A percentile compares a stretch with the other conserved stretches of the same genome.
Evolutionary conservation across 2,797 vertebrate species (phyloP).

Genomic region (Helicolenus hilgendorfi): DNA sequence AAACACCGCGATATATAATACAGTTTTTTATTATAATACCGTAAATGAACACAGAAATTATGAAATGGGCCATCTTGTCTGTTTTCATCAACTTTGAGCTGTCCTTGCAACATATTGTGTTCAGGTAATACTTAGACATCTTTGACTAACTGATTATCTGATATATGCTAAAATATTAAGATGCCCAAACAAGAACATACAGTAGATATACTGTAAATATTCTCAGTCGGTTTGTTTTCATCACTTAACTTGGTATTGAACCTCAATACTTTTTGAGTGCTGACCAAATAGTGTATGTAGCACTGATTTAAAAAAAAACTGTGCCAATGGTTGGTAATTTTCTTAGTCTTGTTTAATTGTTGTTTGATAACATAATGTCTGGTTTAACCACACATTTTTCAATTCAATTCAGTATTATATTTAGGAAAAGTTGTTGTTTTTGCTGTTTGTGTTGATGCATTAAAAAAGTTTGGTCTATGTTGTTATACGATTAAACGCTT

Average conservation of each 20-base stretch:
- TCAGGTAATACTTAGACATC: background rate
- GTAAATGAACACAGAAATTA: background rate
- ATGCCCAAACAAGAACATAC: background rate
- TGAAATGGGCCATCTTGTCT: background rate
- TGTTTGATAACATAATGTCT: background rate
- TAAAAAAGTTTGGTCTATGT: background rate
- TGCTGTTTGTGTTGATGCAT: background rate
- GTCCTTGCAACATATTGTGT: background rate
- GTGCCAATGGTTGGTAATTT: background rate
- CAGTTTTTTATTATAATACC: background rate
- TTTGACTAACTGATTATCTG: background rate
- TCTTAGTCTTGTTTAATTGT: background rate
- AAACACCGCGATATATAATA: background rate
- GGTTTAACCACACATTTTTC: background rate
- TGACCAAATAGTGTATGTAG: background rate
- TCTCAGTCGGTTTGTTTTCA: background rate
- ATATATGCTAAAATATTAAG: background rate
- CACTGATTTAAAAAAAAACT: background rate
- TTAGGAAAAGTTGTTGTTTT: background rate
- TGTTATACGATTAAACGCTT: background rate
- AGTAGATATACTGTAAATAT: background rate
- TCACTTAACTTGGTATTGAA: background rate
- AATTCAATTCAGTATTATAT: background rate
- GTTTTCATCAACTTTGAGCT: background rate
- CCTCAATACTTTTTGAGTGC: background rate